These are phyloP conservation scores for Polypedilum vanderplanki DNA, from an alignment of 1,140 invertebrate genomes.

Conservation along the genomic window DNA sequence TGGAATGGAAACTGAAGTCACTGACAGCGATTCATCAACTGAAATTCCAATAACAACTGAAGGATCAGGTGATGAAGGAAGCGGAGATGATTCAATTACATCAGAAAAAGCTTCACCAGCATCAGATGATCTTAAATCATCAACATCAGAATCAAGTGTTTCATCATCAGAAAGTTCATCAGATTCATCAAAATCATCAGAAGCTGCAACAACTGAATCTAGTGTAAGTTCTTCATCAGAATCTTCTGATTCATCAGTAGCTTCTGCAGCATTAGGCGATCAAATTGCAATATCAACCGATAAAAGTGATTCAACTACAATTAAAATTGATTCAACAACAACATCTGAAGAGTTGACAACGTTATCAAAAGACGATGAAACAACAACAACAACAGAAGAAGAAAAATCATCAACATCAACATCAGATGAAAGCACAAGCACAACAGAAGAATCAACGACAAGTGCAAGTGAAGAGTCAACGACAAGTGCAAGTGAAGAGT, in stretches of 20 bases:
- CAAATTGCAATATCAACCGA: conserved; percentile 19
- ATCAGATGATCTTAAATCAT: too few relatives aligned
- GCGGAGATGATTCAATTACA: conserved; percentile 32
- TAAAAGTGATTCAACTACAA: too few relatives aligned
- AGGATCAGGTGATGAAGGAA: conserved; percentile 29
- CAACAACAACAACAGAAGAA: conserved; percentile 32
- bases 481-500: not conserved
- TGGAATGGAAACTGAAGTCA: conserved; percentile 32
- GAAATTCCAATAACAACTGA: conserved; percentile 27
- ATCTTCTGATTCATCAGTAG: conserved; percentile 30
- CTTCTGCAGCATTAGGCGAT: conserved; percentile 31
- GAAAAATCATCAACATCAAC: conserved; percentile 32
- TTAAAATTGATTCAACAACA: conserved; percentile 29
- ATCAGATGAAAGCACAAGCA: conserved; percentile 29
- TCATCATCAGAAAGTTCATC: conserved; percentile 32
- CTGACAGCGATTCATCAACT: conserved; percentile 34
- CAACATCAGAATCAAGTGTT: too few relatives aligned
- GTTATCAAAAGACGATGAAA: conserved; percentile 31
- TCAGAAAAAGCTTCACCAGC: not conserved
- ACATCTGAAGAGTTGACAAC: conserved; percentile 32
- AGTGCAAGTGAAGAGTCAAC: conserved; percentile 21
- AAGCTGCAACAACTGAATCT: conserved; percentile 1
- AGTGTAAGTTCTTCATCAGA: conserved; percentile 34
- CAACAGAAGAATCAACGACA: not conserved
- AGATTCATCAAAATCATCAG: conserved; percentile 33